phyloP scores from a whole-genome alignment of 23 tunicate genomes.

The Pegea sp. region DNA sequence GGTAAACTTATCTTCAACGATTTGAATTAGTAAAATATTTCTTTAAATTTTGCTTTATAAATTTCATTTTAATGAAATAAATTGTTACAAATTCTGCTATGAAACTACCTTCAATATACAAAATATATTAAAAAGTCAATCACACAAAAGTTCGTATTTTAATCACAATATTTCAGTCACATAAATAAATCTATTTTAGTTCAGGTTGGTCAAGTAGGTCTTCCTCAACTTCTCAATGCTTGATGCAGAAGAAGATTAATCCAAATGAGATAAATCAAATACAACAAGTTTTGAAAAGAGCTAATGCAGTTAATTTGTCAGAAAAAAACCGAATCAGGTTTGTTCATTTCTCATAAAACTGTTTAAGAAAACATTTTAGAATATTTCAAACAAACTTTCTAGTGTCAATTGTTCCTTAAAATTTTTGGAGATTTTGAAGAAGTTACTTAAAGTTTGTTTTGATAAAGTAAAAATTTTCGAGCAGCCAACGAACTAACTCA shows the following conservation, averaged over 20 bases:
- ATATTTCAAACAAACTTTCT: background rate
- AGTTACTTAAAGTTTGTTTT: too few relatives aligned
- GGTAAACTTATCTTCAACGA: too few relatives aligned
- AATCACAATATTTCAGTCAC: background rate
- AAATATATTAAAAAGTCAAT: too few relatives aligned
- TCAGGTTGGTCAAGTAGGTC: background rate
- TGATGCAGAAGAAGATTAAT: background rate
- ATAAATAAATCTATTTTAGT: background rate
- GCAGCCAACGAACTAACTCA: too few relatives aligned
- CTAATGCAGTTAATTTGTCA: background rate
- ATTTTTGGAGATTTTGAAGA: too few relatives aligned
- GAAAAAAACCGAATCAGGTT: background rate
- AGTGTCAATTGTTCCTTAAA: too few relatives aligned
- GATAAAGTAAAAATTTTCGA: too few relatives aligned
- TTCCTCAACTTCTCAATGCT: background rate
- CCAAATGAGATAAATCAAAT: background rate
- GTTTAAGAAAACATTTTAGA: background rate
- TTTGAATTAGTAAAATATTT: too few relatives aligned
- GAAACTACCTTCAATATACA: background rate
- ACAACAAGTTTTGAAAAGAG: background rate
- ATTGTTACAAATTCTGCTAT: too few relatives aligned
- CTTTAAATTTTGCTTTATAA: too few relatives aligned
- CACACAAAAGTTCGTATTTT: too few relatives aligned
- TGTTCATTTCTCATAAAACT: background rate
- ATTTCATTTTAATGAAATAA: too few relatives aligned